A percentile compares a stretch with the other conserved stretches of the same genome.
These are phyloP conservation scores for Ptychodera flava DNA, from an alignment of 35 echinoderm and acorn worm species.

Conservation along the genomic window DNA sequence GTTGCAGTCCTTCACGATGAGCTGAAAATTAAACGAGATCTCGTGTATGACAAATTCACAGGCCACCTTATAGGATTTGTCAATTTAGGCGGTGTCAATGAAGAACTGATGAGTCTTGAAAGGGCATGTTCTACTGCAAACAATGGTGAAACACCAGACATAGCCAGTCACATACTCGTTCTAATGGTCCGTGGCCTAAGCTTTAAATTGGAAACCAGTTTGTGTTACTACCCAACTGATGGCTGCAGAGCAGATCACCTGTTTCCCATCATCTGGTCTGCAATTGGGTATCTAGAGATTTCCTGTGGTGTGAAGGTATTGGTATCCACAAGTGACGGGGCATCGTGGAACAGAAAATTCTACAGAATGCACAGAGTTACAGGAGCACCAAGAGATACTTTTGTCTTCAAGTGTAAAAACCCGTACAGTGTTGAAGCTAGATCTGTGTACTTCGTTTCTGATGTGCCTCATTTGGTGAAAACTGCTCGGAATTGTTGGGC, in stretches of 20 bases:
- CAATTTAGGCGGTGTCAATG: conserved; percentile 22
- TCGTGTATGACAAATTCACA: conserved; percentile 23
- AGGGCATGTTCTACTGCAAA: too few relatives aligned
- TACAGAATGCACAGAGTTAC: too few relatives aligned
- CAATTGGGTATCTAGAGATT: background rate
- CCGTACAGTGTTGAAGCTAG: too few relatives aligned
- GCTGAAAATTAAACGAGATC: conserved; percentile 37
- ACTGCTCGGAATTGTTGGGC: too few relatives aligned
- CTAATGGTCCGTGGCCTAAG: background rate
- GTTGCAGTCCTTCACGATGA: conserved; percentile 36
- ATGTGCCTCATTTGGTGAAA: too few relatives aligned
- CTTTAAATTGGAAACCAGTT: background rate
- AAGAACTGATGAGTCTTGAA: too few relatives aligned
- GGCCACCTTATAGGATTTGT: conserved; percentile 43
- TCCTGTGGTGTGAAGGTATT: background rate
- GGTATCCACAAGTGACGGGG: conserved; percentile 21
- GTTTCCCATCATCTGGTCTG: background rate
- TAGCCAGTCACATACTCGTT: background rate
- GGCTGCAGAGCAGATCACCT: background rate
- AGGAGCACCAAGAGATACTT: too few relatives aligned
- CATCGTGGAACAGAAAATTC: too few relatives aligned
- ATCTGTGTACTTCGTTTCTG: too few relatives aligned
- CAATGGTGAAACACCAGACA: too few relatives aligned
- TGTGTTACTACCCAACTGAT: background rate
- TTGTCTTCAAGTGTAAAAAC: too few relatives aligned